Evolutionary conservation across 2,113 vertebrate genomes (phyloP).

Genomic region (Etheostoma cragini): DNA sequence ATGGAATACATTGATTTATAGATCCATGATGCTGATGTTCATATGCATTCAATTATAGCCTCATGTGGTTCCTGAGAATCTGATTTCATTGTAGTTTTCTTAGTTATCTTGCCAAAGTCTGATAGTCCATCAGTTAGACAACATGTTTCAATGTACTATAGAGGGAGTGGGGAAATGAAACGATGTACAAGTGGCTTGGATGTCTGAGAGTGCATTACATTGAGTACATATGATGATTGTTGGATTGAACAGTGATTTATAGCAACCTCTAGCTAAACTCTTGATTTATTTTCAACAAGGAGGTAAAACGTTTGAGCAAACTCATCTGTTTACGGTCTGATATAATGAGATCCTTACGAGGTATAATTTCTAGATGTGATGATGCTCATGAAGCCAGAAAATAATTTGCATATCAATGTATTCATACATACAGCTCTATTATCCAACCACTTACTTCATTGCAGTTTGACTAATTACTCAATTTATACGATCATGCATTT

Average conservation of each 20-base stretch:
- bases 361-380: constrained; percentile 10
- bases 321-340: not conserved
- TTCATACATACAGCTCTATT: constrained; percentile 20
- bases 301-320: constrained; percentile 23
- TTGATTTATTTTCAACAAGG: constrained; percentile 53
- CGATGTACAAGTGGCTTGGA: constrained; percentile 7
- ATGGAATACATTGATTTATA: constrained; percentile 53
- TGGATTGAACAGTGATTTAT: constrained; percentile 21
- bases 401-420: constrained; percentile 21
- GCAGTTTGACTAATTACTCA: constrained; percentile 16
- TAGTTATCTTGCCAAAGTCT: constrained; percentile 16
- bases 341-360: constrained; percentile 17
- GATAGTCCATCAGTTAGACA: constrained; percentile 32
- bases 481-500: constrained; percentile 1
- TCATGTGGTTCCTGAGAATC: constrained; percentile 3
- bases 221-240: constrained; percentile 26
- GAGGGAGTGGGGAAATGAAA: constrained; percentile 9
- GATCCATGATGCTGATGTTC: constrained; percentile 39
- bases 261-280: constrained; percentile 44
- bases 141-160: constrained; percentile 10
- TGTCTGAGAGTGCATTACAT: constrained; percentile 36
- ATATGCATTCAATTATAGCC: constrained; percentile 21
- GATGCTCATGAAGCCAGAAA: constrained; percentile 10
- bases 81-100: not conserved
- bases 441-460: constrained; percentile 18